Evolutionary conservation across 2,113 vertebrate genomes (phyloP), one percentile per base, ranked within the genome.

Genomic region (Callipepla squamata): DNA sequence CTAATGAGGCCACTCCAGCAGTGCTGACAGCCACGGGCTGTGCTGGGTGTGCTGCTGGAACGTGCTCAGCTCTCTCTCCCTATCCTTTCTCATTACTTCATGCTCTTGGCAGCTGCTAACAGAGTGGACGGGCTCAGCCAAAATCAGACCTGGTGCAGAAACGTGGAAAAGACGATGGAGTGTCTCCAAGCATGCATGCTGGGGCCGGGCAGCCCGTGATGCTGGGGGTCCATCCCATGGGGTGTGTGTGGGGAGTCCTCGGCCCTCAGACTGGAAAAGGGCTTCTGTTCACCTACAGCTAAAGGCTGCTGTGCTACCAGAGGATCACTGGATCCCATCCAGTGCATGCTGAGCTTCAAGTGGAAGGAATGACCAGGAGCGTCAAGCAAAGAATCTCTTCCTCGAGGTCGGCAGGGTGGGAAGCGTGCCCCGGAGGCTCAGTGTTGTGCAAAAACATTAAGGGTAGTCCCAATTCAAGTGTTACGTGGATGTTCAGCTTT

Each of bases 21-120:
- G 50, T n/a, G 95, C 94, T 75, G 81, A 94, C 91, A 90, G 93
- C 79, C 85, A 1, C 89, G 34, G 94, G 55, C 81, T 86, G 19
- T 75, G 82, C 92, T 62, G 95, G 87, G 95, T 66, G 58, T 51
- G 88, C 84, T 9, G 55, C 96, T 67, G 92, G 91, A 76, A 25
- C 61, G 85, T 87, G 93, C 91, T 96, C 96, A 92, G 92, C 89
- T 74, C 77, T 82, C 66, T 62, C 79, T 76, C 20, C 80, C 85
- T 20, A 42, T 42, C 70, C 58, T 13, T 74, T 61, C 87, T 94
- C 96, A 80, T 94, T 95, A 92, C 96, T 94, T 96, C 80, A 94
- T 85, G 40, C 17, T 0, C 36, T 94, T 91, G 96, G 96, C 90
- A 92, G 97, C 96, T 59, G 63, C 84, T 61, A 50, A 51, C 90